Conservation (phyloP, 2,113 vertebrate species). For the Alethe diademata region DNA sequence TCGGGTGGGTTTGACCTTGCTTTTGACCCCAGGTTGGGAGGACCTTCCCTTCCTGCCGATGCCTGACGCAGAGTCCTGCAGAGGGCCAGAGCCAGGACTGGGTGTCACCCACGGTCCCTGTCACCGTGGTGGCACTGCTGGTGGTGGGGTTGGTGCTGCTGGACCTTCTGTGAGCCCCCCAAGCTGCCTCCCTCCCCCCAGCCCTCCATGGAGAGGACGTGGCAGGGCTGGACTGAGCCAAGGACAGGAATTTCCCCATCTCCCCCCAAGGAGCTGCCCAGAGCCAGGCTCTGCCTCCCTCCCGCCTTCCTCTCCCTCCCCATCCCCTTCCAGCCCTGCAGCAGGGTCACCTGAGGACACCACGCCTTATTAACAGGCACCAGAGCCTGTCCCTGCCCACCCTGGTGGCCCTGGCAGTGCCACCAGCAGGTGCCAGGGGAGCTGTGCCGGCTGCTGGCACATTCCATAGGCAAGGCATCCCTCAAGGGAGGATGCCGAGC, state of each 20-base stretch:
- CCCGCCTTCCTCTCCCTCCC: background rate
- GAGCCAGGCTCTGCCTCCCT: background rate
- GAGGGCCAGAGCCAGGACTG: accelerated
- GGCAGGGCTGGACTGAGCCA: background rate
- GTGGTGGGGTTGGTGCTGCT: background rate
- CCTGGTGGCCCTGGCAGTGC: background rate
- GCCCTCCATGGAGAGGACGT: accelerated
- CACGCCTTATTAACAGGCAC: background rate
- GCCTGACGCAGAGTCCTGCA: background rate
- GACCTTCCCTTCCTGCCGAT: background rate
- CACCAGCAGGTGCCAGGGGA: background rate
- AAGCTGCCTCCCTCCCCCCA: background rate
- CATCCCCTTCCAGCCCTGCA: background rate
- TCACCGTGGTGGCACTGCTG: background rate
- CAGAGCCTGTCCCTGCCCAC: background rate
- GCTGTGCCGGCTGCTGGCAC: background rate
- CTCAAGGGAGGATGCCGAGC: background rate
- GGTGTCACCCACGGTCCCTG: background rate
- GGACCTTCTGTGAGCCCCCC: background rate
- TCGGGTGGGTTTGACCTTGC: background rate
- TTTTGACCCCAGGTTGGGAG: background rate
- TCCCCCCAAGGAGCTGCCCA: background rate
- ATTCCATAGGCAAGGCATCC: background rate
- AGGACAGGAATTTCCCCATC: background rate
- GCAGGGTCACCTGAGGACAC: background rate